Base-by-base conservation (phyloP, 2,113 vertebrate genomes). In the Lynx canadensis region DNA sequence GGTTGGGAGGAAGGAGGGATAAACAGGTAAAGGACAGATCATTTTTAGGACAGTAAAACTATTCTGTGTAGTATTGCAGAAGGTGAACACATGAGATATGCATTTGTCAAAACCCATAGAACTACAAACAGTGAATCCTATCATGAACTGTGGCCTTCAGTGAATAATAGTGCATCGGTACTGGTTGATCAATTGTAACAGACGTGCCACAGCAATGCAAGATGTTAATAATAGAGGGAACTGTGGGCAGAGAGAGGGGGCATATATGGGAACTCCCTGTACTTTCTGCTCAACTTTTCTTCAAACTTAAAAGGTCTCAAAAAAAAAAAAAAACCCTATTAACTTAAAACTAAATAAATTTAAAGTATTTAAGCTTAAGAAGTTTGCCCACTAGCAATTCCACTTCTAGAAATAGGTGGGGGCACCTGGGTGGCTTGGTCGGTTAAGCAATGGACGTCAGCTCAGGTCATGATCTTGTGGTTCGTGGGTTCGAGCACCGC, bases 31-130 rank as follows among this genome's bases (percentile, higher is more conserved):
- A 78, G 7, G 25, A 48, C 1, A 69, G 55, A 45, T 16, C 36
- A 68, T 33, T 91, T 95, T 93, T 55, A 97, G 92, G 91, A 31
- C 45, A 52, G 78, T 18, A 13, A 76, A 94, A 89, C 31, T 25
- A 74, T 79, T 96, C 57, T 63, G n/a, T 50, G 10, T 90, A 66
- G 88, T 69, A 48, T 6, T 27, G n/a, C 38, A 41, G 76, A 82
- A 68, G 36, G 25, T 33, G 31, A 38, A 52, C 29, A 29, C 36
- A 27, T 1, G 12, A 79, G 85, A 82, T 45, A 31, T 1, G 4
- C 7, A 63, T 33, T 83, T 25, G 12, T 41, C 19, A 69, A 52
- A 85, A 74, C 27, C 63, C 76, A 60, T 1, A 63, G 33, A 63
- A 69, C 4, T 60, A 68, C 33, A 55, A 91, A 84, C 2, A 83